Percentiles rank a stretch among this genome's conserved stretches.
Evolutionary conservation across 1,140 invertebrate genomes (phyloP).

Genomic region (Neotoxoptera formosana): DNA sequence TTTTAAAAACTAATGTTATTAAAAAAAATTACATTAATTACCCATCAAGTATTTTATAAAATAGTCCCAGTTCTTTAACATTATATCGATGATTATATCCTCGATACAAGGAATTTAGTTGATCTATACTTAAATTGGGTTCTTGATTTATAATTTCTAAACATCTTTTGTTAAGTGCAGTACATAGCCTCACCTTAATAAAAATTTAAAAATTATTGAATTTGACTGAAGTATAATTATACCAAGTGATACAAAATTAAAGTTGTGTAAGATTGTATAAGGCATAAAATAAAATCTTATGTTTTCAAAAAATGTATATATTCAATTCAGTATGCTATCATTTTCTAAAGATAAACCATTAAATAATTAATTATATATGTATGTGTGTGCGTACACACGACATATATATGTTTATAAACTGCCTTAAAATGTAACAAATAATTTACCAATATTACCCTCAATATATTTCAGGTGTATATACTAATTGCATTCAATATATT

Average conservation of each 20-base stretch:
- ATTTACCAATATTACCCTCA: neutral
- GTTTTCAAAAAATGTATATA: too few species aligned
- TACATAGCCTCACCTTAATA: slow-evolving; percentile 39
- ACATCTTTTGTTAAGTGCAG: slow-evolving; percentile 43
- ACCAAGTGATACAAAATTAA: neutral
- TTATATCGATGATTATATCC: slow-evolving; percentile 46
- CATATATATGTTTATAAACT: neutral
- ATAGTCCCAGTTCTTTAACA: slow-evolving; percentile 27
- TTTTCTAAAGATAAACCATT: neutral
- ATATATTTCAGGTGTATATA: neutral
- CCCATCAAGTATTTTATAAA: slow-evolving; percentile 50
- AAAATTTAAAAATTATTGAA: neutral
- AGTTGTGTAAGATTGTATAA: neutral
- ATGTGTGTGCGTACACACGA: neutral
- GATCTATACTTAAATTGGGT: slow-evolving; percentile 40
- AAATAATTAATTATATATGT: neutral
- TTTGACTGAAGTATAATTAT: neutral
- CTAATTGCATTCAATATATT: neutral
- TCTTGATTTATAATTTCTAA: slow-evolving; percentile 38
- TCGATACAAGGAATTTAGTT: slow-evolving; percentile 42
- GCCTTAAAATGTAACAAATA: neutral
- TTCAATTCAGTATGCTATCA: neutral
- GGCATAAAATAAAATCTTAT: too few species aligned
- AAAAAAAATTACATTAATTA: neutral
- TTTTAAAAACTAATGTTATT: neutral